Percentiles rank a stretch among this genome's conserved stretches.
These are phyloP conservation scores for Copidosoma floridanum DNA, from an alignment of 1,140 invertebrate species.

Conservation along the genomic window DNA sequence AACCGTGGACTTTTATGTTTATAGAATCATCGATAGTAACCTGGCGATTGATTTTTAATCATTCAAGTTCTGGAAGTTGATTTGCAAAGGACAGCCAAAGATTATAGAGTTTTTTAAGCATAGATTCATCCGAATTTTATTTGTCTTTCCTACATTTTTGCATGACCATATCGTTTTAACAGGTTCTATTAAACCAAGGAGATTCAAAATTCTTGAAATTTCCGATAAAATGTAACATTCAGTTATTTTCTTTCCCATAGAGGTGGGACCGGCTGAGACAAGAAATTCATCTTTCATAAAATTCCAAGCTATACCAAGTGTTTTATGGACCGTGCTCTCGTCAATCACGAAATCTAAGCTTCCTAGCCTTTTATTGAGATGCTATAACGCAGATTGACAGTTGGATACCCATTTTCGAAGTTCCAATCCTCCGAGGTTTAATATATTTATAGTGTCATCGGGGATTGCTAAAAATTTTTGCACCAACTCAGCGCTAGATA, in stretches of 20 bases:
- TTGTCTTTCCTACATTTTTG: background rate
- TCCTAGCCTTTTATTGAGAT: background rate
- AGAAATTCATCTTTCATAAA: background rate
- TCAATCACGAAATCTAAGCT: background rate
- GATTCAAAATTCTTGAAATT: slow-evolving; percentile 1
- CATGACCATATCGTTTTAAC: background rate
- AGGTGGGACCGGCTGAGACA: no score
- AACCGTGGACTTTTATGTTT: slow-evolving; percentile 33
- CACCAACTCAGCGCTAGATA: no score
- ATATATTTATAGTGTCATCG: background rate
- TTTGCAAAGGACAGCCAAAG: background rate
- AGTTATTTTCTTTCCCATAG: no score
- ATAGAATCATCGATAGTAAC: background rate
- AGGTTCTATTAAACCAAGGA: background rate
- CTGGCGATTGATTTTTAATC: background rate
- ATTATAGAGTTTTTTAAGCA: background rate
- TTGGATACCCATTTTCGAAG: background rate
- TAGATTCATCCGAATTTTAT: background rate
- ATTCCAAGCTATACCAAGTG: background rate
- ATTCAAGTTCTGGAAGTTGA: background rate
- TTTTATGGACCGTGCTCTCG: background rate
- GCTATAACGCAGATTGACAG: background rate
- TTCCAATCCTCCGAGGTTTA: background rate
- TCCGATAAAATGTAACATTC: background rate
- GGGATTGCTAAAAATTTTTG: background rate